Base-by-base conservation (phyloP, 2,888 invertebrate genomes). In the Philaethria dido region DNA sequence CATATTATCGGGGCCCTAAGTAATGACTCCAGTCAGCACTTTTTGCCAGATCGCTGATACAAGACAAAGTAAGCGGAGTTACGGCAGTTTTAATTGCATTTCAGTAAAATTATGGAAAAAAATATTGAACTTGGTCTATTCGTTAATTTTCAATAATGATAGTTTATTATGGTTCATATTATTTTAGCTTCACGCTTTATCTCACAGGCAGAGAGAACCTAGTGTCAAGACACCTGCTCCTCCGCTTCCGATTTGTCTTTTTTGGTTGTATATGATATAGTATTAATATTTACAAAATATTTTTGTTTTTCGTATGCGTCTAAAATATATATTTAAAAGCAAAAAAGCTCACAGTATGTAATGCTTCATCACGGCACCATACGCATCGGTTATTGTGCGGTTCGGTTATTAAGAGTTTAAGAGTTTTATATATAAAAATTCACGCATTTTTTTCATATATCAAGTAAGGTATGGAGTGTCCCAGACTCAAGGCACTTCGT, bases 1-100 rank as follows among this genome's bases (percentile, higher is more conserved):
- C 16, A 42, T 57, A n/a, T 9, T n/a, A 22, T n/a, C 16, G 9
- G 11, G n/a, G 9, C 9, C 42, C n/a, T 22, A 2, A n/a, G 20
- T 5, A 11, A 11, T 42, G 22, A n/a, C n/a, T n/a, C 9, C 20
- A n/a, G 22, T 42, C 57, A 42, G 57, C 22, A 57, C 11, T 57
- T 57, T 42, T 57, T 22, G n/a, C 20, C 11, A 42, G 22, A 16
- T 11, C n/a, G 57, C 42, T 57, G 57, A 57, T 42, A 22, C n/a
- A 57, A n/a, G n/a, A 22, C 39, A n/a, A 20, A 8, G 55, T n/a
- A 2, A 39, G 57, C n/a, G 57, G 57, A 4, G 57, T 22, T 42
- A 42, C 16, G 9, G n/a, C 9, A n/a, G 9, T 57, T 57, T 57
- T 42, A 57, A 42, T 57, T 25, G 9, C 42, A 16, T 57, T 57